These are phyloP conservation scores for Stigmatopora nigra DNA, from an alignment of 2,113 vertebrate genomes.

Conservation along the genomic window DNA sequence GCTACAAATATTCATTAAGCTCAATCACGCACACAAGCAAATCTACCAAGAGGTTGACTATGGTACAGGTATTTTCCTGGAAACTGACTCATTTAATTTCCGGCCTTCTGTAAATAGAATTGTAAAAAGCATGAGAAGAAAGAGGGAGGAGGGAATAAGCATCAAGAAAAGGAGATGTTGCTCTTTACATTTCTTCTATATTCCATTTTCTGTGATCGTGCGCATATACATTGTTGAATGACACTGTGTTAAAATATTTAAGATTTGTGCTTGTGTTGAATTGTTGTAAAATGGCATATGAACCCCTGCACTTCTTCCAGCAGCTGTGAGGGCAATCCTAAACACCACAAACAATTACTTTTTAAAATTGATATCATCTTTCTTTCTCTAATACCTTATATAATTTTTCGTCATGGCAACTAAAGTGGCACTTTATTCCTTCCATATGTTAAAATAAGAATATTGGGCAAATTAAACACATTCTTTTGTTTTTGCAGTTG, in stretches of 20 bases:
- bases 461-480: not conserved
- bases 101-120: slow-evolving; percentile 53
- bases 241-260: slow-evolving; percentile 23
- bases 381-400: not conserved
- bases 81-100: slow-evolving; percentile 57
- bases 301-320: slow-evolving; percentile 48
- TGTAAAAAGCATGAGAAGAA: slow-evolving; percentile 32
- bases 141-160: slow-evolving; percentile 49
- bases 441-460: not conserved
- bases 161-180: slow-evolving; percentile 48
- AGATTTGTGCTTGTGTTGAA: slow-evolving; percentile 19
- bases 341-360: too few relatives aligned
- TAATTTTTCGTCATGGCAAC: slow-evolving; percentile 8
- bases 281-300: slow-evolving; percentile 46
- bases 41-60: slow-evolving; percentile 18
- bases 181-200: slow-evolving; percentile 18
- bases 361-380: too few relatives aligned
- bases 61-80: slow-evolving; percentile 53
- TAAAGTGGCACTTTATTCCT: not conserved
- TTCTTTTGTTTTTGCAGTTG: not conserved
- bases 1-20: slow-evolving; percentile 35
- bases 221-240: not conserved
- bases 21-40: slow-evolving; percentile 13
- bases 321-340: too few relatives aligned
- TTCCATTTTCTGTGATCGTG: slow-evolving; percentile 35